Evolutionary conservation across 1,140 invertebrate genomes (phyloP).

Genomic region (Sweltsa coloradensis): DNA sequence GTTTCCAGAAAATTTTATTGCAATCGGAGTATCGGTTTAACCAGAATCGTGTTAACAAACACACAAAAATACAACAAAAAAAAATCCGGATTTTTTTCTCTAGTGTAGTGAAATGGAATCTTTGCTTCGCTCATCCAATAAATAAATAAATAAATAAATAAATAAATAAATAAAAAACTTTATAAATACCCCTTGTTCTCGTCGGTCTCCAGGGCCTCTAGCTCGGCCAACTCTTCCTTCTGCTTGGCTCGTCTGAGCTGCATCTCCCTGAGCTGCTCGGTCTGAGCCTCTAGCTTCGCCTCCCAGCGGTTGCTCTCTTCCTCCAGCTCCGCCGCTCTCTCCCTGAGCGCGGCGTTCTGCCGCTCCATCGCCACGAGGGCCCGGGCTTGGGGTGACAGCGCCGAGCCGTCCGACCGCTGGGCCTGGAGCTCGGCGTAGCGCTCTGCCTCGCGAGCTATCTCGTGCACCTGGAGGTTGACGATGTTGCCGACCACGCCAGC

Average conservation of each 20-base stretch:
- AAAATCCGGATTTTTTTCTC: too few relatives aligned
- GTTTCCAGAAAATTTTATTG: too few relatives aligned
- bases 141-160: neutral
- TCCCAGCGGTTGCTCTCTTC: constrained; percentile 10
- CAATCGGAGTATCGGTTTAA: too few relatives aligned
- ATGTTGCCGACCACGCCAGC: constrained; percentile 32
- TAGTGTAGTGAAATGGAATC: too few relatives aligned
- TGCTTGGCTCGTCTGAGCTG: neutral
- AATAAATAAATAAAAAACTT: too few relatives aligned
- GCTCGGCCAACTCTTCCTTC: neutral
- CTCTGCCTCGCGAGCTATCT: constrained; percentile 38
- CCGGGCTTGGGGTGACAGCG: neutral
- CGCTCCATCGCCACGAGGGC: neutral
- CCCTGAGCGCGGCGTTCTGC: constrained; percentile 7
- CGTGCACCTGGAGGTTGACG: constrained; percentile 35
- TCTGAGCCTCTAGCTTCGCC: neutral
- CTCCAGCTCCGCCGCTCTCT: constrained; percentile 9
- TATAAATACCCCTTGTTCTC: constrained; percentile 8
- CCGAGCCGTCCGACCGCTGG: constrained; percentile 14
- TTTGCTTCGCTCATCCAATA: too few relatives aligned
- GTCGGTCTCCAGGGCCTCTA: constrained; percentile 5
- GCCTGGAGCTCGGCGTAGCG: constrained; percentile 38
- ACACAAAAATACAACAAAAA: too few relatives aligned
- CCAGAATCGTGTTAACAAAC: too few relatives aligned
- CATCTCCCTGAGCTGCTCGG: neutral